Conservation (phyloP, 2,113 vertebrate species). For the Garra rufa region DNA sequence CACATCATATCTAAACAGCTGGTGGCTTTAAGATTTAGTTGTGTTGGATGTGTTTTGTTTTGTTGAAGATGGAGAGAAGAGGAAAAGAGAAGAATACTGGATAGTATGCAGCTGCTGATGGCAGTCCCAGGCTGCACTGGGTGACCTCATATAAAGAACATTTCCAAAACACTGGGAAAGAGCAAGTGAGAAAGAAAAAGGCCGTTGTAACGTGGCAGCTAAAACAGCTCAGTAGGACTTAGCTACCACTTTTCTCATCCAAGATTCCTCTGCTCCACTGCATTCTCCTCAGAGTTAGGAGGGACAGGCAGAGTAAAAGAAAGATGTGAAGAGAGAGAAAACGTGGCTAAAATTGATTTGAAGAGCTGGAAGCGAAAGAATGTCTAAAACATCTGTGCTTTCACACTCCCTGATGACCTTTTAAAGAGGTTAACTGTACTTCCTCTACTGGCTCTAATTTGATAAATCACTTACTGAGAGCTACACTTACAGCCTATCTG, state of each 20-base stretch:
- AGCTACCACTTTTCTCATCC: conserved; percentile 40
- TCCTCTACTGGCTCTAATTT: conserved; percentile 35
- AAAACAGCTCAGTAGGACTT: conserved; percentile 48
- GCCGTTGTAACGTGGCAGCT: conserved; percentile 59
- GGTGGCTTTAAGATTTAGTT: conserved; percentile 55
- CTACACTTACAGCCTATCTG: background rate
- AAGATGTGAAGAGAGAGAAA: background rate
- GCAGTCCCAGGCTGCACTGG: conserved; percentile 59
- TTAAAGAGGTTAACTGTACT: conserved; percentile 42
- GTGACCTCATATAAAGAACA: conserved; percentile 69
- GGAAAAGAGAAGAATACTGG: conserved; percentile 37
- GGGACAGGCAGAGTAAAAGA: conserved; percentile 1
- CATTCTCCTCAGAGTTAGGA: conserved; percentile 26
- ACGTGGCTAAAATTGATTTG: conserved; percentile 59
- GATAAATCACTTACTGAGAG: background rate
- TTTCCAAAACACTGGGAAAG: conserved; percentile 58
- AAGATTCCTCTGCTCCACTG: conserved; percentile 44
- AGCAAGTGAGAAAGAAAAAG: conserved; percentile 39
- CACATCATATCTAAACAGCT: background rate
- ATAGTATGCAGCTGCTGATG: conserved; percentile 68
- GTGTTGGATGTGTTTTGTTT: conserved; percentile 24
- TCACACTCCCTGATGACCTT: conserved; percentile 30
- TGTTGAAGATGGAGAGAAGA: background rate
- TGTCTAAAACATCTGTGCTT: conserved; percentile 64
- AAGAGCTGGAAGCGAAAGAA: conserved; percentile 54